Evolutionary conservation across 2,888 invertebrate species (phyloP).

Genomic region (Polyploca ridens): DNA sequence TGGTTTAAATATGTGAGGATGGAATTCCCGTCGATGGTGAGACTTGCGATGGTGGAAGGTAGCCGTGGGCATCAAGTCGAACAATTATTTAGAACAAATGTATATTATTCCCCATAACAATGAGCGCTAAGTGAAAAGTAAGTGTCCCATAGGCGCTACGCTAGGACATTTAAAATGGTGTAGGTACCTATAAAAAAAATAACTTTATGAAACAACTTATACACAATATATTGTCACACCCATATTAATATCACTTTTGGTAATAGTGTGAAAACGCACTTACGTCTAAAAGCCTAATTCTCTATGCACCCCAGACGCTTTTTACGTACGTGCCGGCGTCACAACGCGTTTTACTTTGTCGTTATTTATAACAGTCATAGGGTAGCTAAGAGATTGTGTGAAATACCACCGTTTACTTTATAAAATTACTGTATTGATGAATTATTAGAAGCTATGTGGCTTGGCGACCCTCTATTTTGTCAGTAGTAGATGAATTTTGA

Average conservation of each 20-base stretch:
- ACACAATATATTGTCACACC: slow-evolving; percentile 29
- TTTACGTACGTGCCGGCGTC: slow-evolving; percentile 51
- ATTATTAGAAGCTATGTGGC: slow-evolving; percentile 8
- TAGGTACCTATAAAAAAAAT: too few relatives aligned
- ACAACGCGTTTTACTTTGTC: slow-evolving; percentile 61
- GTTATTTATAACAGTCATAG: slow-evolving; percentile 65
- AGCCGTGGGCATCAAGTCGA: too few relatives aligned
- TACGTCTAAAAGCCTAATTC: slow-evolving; percentile 73
- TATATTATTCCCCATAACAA: too few relatives aligned
- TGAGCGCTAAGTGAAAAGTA: too few relatives aligned
- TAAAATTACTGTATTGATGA: slow-evolving; percentile 16
- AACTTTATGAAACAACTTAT: not conserved
- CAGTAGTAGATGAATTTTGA: too few relatives aligned
- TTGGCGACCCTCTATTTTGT: too few relatives aligned
- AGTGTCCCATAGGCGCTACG: too few relatives aligned
- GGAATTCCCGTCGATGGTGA: too few relatives aligned
- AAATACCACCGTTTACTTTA: slow-evolving; percentile 20
- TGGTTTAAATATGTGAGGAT: too few relatives aligned
- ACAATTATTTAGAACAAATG: too few relatives aligned
- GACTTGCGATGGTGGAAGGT: too few relatives aligned
- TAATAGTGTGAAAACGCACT: slow-evolving; percentile 68
- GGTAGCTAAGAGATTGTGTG: slow-evolving; percentile 32
- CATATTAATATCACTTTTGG: slow-evolving; percentile 27
- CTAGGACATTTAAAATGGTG: too few relatives aligned
- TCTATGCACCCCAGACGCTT: slow-evolving; percentile 76